phyloP scores from a whole-genome alignment of 2,797 vertebrate genomes.

The Dryobates pubescens region DNA sequence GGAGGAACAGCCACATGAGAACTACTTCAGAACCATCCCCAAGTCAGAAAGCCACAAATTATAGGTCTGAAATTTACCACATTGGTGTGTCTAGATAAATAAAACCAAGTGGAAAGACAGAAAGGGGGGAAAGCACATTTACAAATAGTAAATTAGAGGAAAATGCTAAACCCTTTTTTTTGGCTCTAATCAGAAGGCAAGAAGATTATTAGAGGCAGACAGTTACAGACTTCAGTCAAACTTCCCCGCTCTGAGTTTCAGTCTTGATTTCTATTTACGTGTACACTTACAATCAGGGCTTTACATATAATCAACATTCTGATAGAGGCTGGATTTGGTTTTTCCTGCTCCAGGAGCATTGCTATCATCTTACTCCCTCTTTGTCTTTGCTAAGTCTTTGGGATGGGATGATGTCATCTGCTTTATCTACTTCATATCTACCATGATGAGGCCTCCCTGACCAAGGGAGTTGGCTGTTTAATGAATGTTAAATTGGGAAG shows the following conservation, averaged over 20 bases:
- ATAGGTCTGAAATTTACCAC: constrained; percentile 70
- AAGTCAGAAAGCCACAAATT: constrained; percentile 80
- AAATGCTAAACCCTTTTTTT: constrained; percentile 39
- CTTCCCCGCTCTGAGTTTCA: background rate
- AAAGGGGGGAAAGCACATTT: constrained; percentile 32
- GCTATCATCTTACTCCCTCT: constrained; percentile 20
- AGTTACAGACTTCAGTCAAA: constrained; percentile 34
- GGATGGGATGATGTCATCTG: constrained; percentile 6
- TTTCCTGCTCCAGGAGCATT: constrained; percentile 21
- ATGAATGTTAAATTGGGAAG: constrained; percentile 21
- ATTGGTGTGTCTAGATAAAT: constrained; percentile 69
- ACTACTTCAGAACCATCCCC: constrained; percentile 52
- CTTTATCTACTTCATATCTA: constrained; percentile 44
- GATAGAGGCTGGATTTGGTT: constrained; percentile 20
- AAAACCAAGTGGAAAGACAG: constrained; percentile 69
- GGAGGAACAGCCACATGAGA: constrained; percentile 62
- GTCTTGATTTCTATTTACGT: constrained; percentile 27
- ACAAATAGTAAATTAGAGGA: constrained; percentile 59
- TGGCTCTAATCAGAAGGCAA: constrained; percentile 24
- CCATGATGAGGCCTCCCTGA: constrained; percentile 23
- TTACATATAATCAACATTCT: constrained; percentile 18
- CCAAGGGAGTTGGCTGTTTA: constrained; percentile 42
- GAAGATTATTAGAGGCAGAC: constrained; percentile 58
- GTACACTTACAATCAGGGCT: background rate
- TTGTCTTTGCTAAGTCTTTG: constrained; percentile 43